phyloP scores from a whole-genome alignment of 92 coral and sea anemone genomes.

The Porites evermanni region DNA sequence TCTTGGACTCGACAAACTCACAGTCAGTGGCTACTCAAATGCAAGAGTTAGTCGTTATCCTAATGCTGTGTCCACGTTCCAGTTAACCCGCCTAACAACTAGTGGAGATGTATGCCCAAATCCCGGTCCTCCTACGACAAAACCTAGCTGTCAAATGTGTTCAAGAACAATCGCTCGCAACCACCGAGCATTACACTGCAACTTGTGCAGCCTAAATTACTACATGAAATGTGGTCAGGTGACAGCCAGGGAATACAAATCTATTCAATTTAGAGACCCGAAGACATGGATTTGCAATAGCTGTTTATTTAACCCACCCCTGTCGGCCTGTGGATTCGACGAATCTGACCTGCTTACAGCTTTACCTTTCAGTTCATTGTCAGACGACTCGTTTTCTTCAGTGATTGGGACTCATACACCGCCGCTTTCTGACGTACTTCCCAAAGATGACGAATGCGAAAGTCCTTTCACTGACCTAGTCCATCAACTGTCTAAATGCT shows the following conservation, averaged over 20 bases:
- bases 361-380: conserved; percentile 21
- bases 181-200: conserved; percentile 7
- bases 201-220: conserved; percentile 11
- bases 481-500: conserved; percentile 26
- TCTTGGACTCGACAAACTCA: conserved; percentile 7
- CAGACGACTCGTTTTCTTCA: conserved; percentile 23
- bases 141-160: no score
- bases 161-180: conserved; percentile 12
- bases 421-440: conserved; percentile 25
- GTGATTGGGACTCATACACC: conserved; percentile 20
- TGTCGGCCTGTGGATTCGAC: not conserved
- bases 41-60: conserved; percentile 20
- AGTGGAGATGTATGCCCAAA: conserved; percentile 32
- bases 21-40: conserved; percentile 8
- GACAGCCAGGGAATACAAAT: conserved; percentile 1
- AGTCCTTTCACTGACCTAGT: conserved; percentile 30
- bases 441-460: conserved; percentile 22
- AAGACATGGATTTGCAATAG: conserved; percentile 5
- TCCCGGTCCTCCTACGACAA: not conserved
- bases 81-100: conserved; percentile 11
- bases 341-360: not conserved
- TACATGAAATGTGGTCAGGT: conserved; percentile 4
- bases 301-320: conserved; percentile 4
- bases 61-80: conserved; percentile 26
- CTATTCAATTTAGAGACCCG: conserved; percentile 11